These are phyloP conservation scores for Amphiura filiformis DNA, from an alignment of 35 echinoderm and acorn worm species.

Conservation along the genomic window DNA sequence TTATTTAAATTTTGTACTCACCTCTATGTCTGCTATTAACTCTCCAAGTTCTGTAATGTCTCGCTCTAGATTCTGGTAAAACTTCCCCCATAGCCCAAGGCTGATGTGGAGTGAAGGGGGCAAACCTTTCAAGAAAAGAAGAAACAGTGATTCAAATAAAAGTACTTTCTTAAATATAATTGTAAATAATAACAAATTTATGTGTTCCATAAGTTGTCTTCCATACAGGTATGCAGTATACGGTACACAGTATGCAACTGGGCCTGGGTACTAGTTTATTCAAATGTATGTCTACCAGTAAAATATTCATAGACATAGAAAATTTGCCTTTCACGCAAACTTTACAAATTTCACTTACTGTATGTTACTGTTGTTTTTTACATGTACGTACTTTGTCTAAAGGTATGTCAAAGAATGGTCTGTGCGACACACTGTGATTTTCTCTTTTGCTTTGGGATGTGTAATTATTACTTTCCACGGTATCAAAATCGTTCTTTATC, in stretches of 20 bases:
- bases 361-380: too few species aligned
- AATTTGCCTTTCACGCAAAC: too few species aligned
- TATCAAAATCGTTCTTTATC: background rate
- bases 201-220: too few species aligned
- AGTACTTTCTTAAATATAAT: too few species aligned
- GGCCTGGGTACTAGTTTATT: too few species aligned
- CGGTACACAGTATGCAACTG: too few species aligned
- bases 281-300: too few species aligned
- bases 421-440: background rate
- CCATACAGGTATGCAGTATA: too few species aligned
- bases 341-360: too few species aligned
- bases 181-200: too few species aligned
- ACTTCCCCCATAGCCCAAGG: background rate
- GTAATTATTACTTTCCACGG: background rate
- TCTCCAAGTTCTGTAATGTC: background rate
- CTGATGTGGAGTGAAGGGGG: background rate
- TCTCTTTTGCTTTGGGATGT: background rate
- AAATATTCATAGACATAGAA: too few species aligned
- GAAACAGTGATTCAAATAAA: too few species aligned
- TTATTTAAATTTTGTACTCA: background rate
- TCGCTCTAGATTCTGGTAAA: background rate
- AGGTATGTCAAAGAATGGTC: background rate
- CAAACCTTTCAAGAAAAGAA: background rate
- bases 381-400: background rate
- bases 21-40: background rate